phyloP scores from a whole-genome alignment of 2,113 vertebrate species.

The Pitta sordida region DNA sequence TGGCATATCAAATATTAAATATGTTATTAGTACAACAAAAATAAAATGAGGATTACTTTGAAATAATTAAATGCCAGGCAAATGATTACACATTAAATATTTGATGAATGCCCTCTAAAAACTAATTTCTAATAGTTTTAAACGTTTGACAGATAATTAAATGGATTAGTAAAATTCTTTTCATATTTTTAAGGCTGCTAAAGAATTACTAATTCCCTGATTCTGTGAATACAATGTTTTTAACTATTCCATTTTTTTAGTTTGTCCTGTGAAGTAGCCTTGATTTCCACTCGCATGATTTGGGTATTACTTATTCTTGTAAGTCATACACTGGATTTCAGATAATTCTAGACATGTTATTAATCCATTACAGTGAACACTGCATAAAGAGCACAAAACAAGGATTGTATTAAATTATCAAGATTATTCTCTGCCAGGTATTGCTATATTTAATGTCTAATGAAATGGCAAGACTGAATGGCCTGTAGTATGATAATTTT shows the following conservation, averaged over 20 bases:
- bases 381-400: not conserved
- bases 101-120: constrained; percentile 37
- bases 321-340: not conserved
- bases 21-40: constrained; percentile 40
- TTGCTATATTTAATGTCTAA: not conserved
- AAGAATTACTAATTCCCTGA: too few species aligned
- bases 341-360: not conserved
- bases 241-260: not conserved
- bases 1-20: constrained; percentile 33
- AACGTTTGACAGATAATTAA: constrained; percentile 43
- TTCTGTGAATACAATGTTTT: not conserved
- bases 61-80: constrained; percentile 51
- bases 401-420: not conserved
- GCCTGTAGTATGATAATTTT: not conserved
- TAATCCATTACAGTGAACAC: not conserved
- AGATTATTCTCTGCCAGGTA: not conserved
- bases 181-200: not conserved
- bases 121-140: constrained; percentile 27
- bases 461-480: not conserved
- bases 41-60: constrained; percentile 27
- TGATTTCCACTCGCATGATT: not conserved
- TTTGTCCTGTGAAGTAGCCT: not conserved
- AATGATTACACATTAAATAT: constrained; percentile 44
- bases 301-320: not conserved
- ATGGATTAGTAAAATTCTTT: constrained; percentile 20